Percentiles rank a stretch among this genome's conserved stretches.
These are phyloP conservation scores for Notolabrus celidotus DNA, from an alignment of 2,797 vertebrate genomes.

Conservation along the genomic window DNA sequence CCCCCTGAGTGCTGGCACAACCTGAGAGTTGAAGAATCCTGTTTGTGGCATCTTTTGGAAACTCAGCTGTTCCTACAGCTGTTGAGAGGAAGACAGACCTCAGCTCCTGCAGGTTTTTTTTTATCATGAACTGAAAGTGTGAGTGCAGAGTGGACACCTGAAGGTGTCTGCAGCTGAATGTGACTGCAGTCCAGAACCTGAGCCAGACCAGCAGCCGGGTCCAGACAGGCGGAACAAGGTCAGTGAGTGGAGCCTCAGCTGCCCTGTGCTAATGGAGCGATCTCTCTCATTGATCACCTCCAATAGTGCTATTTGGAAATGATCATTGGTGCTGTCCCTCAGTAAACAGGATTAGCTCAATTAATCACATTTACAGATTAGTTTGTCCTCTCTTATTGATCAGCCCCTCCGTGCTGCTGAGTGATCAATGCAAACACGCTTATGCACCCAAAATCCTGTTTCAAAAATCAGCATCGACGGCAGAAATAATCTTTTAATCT, in stretches of 20 bases:
- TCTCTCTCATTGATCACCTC: constrained; percentile 74
- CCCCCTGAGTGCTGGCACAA: too few relatives aligned
- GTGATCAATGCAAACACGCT: constrained; percentile 93
- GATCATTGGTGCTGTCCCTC: constrained; percentile 75
- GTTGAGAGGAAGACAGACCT: not conserved
- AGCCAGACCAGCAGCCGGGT: not conserved
- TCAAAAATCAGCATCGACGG: constrained; percentile 84
- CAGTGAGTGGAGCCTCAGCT: constrained; percentile 43
- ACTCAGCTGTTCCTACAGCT: too few relatives aligned
- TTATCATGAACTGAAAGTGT: too few relatives aligned
- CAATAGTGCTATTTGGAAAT: constrained; percentile 74
- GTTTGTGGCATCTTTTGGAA: too few relatives aligned
- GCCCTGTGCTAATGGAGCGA: constrained; percentile 58
- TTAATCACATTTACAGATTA: constrained; percentile 95
- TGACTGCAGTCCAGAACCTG: constrained; percentile 5
- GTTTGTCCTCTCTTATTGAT: constrained; percentile 87
- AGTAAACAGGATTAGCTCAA: constrained; percentile 92
- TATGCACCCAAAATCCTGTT: constrained; percentile 91
- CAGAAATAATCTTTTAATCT: constrained; percentile 83
- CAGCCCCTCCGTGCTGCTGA: constrained; percentile 73
- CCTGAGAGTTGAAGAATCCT: too few relatives aligned
- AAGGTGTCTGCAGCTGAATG: not conserved
- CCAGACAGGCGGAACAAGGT: constrained; percentile 36
- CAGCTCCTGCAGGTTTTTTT: not conserved
- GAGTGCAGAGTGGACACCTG: not conserved